Conservation (phyloP, 1,140 invertebrate species). For the Dufourea novaeangliae region DNA sequence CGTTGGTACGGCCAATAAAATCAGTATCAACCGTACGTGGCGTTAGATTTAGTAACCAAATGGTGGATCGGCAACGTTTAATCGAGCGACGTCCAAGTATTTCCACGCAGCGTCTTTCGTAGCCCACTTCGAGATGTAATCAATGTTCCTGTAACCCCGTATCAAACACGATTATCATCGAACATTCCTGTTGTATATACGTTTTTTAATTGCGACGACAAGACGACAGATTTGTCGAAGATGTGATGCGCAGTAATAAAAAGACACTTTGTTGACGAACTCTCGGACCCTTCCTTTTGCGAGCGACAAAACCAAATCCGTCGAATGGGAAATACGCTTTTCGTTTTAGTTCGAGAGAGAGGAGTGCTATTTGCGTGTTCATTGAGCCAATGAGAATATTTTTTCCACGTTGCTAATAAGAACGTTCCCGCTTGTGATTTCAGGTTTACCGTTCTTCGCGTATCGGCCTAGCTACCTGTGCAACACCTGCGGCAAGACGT, state of each 20-base stretch:
- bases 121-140: background rate
- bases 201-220: background rate
- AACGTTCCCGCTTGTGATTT: background rate
- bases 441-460: background rate
- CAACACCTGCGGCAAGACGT: slow-evolving; percentile 70
- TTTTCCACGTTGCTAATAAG: background rate
- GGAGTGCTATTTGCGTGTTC: background rate
- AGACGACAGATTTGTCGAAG: background rate
- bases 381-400: background rate
- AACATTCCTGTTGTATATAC: background rate
- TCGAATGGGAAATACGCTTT: background rate
- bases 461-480: background rate
- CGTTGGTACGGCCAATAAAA: too few species aligned
- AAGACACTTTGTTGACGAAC: background rate
- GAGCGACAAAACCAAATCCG: too few species aligned
- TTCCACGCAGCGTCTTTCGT: background rate
- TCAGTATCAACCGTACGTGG: too few species aligned
- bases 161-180: background rate
- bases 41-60: background rate
- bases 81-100: background rate
- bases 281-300: too few species aligned
- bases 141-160: background rate
- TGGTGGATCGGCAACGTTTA: background rate
- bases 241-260: background rate
- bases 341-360: background rate